Conservation (phyloP, 2,113 vertebrate species). For the Anseranas semipalmata region DNA sequence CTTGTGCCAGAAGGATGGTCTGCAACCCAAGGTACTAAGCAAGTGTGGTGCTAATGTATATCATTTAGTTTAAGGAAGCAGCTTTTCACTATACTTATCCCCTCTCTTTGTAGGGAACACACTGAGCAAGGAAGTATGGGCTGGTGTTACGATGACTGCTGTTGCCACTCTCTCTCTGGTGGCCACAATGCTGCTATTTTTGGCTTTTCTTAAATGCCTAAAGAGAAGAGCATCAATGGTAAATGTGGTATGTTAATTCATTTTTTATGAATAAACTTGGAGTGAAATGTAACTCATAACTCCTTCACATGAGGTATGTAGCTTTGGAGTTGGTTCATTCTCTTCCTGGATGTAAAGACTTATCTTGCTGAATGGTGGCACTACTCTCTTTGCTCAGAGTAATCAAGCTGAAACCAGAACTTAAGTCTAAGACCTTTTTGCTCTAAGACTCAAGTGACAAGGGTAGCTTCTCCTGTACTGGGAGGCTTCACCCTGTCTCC, state of each 20-base stretch:
- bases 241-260: neutral
- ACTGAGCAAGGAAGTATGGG: neutral
- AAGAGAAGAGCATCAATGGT: neutral
- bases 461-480: neutral
- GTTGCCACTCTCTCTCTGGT: neutral
- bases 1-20: constrained; percentile 48
- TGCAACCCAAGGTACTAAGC: constrained; percentile 61
- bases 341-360: neutral
- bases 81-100: neutral
- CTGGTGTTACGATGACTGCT: neutral
- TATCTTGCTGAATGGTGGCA: neutral
- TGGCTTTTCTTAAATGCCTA: neutral
- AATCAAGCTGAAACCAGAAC: neutral
- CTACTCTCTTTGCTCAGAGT: neutral
- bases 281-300: neutral
- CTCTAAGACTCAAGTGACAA: neutral
- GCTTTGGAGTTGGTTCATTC: neutral
- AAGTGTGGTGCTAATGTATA: rapidly evolving
- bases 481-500: rapidly evolving
- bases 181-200: neutral
- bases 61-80: neutral
- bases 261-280: constrained; percentile 23
- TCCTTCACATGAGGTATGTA: neutral
- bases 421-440: neutral
- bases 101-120: neutral